These are phyloP conservation scores for Muntiacus muntjak DNA, from an alignment of 2,113 vertebrate genomes.

Conservation along the genomic window DNA sequence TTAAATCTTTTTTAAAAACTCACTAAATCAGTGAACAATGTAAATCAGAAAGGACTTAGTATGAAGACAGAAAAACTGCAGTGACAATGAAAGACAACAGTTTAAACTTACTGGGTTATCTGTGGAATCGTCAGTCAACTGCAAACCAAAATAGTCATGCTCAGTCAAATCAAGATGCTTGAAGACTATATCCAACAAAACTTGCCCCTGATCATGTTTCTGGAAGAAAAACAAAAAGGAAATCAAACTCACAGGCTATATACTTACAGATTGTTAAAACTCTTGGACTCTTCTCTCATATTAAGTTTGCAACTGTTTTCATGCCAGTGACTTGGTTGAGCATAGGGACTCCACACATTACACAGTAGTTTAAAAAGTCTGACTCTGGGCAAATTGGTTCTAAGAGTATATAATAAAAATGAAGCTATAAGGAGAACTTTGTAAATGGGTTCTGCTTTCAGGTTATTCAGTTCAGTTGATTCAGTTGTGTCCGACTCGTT, in stretches of 20 bases:
- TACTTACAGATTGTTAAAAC: not conserved
- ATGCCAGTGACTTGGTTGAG: not conserved
- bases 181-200: slow-evolving; percentile 95
- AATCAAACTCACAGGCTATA: slow-evolving; percentile 24
- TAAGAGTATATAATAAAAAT: not conserved
- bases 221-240: slow-evolving; percentile 76
- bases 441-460: not conserved
- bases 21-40: not conserved
- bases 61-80: not conserved
- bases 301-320: not conserved
- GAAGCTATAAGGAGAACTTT: not conserved
- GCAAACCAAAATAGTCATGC: slow-evolving; percentile 98
- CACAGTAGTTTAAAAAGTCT: not conserved
- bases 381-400: not conserved
- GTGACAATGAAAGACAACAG: not conserved
- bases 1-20: not conserved
- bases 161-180: slow-evolving; percentile 98
- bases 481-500: not conserved
- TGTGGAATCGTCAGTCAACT: slow-evolving; percentile 93
- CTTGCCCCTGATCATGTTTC: slow-evolving; percentile 96
- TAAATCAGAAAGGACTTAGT: not conserved
- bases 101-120: slow-evolving; percentile 91
- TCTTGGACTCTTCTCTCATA: not conserved
- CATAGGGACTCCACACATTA: not conserved
- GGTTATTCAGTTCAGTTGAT: not conserved